phyloP scores from a whole-genome alignment of 2,113 vertebrate species.

The Indicator indicator region DNA sequence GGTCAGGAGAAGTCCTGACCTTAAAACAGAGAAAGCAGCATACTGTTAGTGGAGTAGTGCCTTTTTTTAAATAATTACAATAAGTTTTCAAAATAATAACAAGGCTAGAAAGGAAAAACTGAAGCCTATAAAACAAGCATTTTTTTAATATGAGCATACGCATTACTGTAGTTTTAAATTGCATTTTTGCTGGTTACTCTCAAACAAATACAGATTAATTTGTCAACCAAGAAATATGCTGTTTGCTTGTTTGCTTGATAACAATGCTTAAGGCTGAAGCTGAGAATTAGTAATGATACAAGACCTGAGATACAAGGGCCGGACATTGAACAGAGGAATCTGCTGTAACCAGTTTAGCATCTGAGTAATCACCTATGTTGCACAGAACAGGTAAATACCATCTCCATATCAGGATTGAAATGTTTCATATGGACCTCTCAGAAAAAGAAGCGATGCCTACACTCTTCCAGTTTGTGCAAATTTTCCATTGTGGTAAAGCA shows the following conservation, averaged over 20 bases:
- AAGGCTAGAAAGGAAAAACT: background rate
- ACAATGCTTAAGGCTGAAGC: background rate
- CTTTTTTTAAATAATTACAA: background rate
- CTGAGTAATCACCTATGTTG: background rate
- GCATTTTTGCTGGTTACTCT: background rate
- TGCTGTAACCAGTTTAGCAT: background rate
- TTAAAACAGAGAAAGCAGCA: background rate
- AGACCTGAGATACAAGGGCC: background rate
- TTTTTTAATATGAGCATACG: background rate
- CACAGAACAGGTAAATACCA: rapidly evolving
- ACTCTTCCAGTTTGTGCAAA: background rate
- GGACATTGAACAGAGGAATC: background rate
- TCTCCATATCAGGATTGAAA: background rate
- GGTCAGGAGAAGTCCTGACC: background rate
- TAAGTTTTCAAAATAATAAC: background rate
- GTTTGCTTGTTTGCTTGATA: background rate
- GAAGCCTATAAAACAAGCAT: background rate
- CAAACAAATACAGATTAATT: background rate
- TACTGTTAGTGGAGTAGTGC: background rate
- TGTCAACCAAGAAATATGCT: background rate
- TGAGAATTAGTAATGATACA: background rate
- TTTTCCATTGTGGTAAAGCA: background rate
- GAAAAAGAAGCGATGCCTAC: background rate
- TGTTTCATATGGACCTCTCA: background rate
- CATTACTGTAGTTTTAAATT: background rate